Evolutionary conservation across 2,797 vertebrate genomes (phyloP).

Genomic region (Darevskia mixta): DNA sequence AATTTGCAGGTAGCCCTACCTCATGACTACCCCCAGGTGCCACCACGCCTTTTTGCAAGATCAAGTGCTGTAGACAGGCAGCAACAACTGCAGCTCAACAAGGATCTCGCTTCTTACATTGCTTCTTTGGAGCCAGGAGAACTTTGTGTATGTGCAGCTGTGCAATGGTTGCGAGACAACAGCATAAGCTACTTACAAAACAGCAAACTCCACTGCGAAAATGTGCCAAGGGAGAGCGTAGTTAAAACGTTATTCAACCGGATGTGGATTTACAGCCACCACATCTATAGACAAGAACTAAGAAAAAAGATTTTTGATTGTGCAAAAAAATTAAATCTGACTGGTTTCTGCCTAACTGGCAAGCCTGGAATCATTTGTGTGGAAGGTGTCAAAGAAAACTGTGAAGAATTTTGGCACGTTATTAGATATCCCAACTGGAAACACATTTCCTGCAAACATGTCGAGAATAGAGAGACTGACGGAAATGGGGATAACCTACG

Average conservation of each 20-base stretch:
- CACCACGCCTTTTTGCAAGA: slow-evolving; percentile 78
- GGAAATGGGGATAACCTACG: slow-evolving; percentile 62
- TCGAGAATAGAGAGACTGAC: slow-evolving; percentile 70
- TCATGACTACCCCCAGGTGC: slow-evolving; percentile 73
- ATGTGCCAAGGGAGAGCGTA: neutral
- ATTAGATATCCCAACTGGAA: slow-evolving; percentile 83
- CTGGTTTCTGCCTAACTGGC: slow-evolving; percentile 83
- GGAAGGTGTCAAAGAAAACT: slow-evolving; percentile 76
- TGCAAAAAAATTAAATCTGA: slow-evolving; percentile 79
- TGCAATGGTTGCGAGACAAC: slow-evolving; percentile 82
- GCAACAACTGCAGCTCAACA: slow-evolving; percentile 80
- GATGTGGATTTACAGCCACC: slow-evolving; percentile 86
- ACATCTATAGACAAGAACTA: slow-evolving; percentile 82
- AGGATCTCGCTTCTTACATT: slow-evolving; percentile 70
- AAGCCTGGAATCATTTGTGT: slow-evolving; percentile 84
- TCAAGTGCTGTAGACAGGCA: slow-evolving; percentile 75
- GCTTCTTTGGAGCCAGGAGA: slow-evolving; percentile 75
- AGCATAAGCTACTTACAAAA: slow-evolving; percentile 67
- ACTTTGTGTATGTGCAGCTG: slow-evolving; percentile 74
- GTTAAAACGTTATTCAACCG: slow-evolving; percentile 69
- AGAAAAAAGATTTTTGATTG: slow-evolving; percentile 81
- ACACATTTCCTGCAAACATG: slow-evolving; percentile 83
- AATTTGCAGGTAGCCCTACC: slow-evolving; percentile 80
- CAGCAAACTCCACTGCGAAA: slow-evolving; percentile 23
- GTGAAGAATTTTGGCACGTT: slow-evolving; percentile 82